Percentiles rank a stretch among this genome's conserved stretches.
Evolutionary conservation across 2,797 vertebrate genomes (phyloP).

Genomic region (Triplophysa yarkandensis): DNA sequence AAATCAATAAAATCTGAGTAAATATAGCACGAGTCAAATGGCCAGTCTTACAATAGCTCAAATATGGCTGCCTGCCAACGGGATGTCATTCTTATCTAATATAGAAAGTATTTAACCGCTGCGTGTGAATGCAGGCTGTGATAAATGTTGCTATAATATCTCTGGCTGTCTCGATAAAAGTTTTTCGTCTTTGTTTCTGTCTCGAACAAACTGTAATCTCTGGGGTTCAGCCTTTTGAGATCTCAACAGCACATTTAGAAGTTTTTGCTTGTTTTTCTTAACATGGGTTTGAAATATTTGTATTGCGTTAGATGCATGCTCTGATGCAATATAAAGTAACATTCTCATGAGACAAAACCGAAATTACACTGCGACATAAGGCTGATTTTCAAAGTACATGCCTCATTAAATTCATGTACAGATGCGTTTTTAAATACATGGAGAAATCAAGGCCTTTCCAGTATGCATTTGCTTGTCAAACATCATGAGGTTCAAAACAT

Average conservation of each 20-base stretch:
- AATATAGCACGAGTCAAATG: constrained; percentile 64
- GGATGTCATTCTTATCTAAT: constrained; percentile 21
- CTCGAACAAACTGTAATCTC: not conserved
- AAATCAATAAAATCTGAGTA: constrained; percentile 55
- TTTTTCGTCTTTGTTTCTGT: not conserved
- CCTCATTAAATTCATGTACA: constrained; percentile 59
- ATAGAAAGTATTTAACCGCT: constrained; percentile 12
- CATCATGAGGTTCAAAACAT: no score
- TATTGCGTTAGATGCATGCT: constrained; percentile 44
- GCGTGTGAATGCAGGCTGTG: not conserved
- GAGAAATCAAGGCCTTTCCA: constrained; percentile 69
- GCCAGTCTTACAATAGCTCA: constrained; percentile 49
- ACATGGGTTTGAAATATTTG: constrained; percentile 54
- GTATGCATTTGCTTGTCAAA: not conserved
- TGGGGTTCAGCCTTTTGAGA: constrained; percentile 37
- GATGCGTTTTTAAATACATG: constrained; percentile 72
- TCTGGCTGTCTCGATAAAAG: not conserved
- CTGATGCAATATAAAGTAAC: constrained; percentile 73
- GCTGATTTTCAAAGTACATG: constrained; percentile 58
- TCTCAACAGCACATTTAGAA: constrained; percentile 49
- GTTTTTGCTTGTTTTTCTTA: constrained; percentile 35
- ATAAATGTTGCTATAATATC: constrained; percentile 12
- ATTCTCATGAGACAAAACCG: constrained; percentile 28
- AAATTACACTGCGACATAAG: constrained; percentile 54
- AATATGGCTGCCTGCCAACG: constrained; percentile 15